Conservation (phyloP, 2,888 invertebrate species). For the Caenorhabditis macrosperma region DNA sequence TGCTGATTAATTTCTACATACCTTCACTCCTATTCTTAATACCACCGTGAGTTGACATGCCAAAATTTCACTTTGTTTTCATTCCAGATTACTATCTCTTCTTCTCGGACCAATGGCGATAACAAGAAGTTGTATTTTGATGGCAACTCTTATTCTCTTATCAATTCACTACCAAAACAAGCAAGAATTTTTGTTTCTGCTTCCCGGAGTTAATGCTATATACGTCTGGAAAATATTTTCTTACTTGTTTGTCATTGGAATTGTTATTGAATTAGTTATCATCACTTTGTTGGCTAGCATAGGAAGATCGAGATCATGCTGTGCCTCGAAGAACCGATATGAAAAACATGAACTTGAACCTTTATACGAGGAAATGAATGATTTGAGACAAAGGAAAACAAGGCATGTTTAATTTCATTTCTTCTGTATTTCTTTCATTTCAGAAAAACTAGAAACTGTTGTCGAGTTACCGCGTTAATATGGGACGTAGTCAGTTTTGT, state of each 20-base stretch:
- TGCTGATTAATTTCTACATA: slow-evolving; percentile 17
- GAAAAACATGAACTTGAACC: slow-evolving; percentile 71
- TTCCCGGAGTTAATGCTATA: slow-evolving; percentile 22
- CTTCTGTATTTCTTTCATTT: neutral
- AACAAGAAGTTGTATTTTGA: slow-evolving; percentile 69
- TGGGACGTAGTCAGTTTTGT: slow-evolving; percentile 63
- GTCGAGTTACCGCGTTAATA: slow-evolving; percentile 64
- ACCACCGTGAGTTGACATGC: slow-evolving; percentile 57
- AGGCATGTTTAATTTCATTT: slow-evolving; percentile 41
- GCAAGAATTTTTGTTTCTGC: too few relatives aligned
- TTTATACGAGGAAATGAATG: slow-evolving; percentile 74
- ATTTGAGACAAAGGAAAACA: slow-evolving; percentile 66
- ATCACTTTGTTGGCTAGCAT: slow-evolving; percentile 69
- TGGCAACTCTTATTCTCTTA: slow-evolving; percentile 64
- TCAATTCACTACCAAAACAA: slow-evolving; percentile 57
- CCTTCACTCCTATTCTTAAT: slow-evolving; percentile 59
- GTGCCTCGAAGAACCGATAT: slow-evolving; percentile 28
- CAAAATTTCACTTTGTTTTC: neutral
- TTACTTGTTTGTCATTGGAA: slow-evolving; percentile 63
- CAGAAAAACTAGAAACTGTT: slow-evolving; percentile 66
- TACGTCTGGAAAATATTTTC: slow-evolving; percentile 69
- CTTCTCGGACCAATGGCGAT: slow-evolving; percentile 74
- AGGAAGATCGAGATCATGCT: slow-evolving; percentile 58
- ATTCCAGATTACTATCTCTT: slow-evolving; percentile 69
- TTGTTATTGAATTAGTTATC: slow-evolving; percentile 66